Base-by-base conservation (phyloP, 2,888 invertebrate genomes). In the Eupithecia centaureata region DNA sequence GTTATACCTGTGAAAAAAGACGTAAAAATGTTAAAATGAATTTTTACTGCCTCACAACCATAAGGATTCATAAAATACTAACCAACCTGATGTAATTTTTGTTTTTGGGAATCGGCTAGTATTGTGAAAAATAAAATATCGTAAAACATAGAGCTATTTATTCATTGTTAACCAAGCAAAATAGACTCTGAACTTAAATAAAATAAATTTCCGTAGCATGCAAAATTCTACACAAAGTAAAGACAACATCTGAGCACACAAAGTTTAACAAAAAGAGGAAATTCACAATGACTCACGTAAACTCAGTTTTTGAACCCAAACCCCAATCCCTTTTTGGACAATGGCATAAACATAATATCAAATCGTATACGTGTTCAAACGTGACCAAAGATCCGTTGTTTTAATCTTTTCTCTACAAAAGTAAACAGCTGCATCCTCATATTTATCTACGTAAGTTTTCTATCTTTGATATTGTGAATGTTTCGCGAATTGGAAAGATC, bases 1-100 rank as follows among this genome's bases (percentile, higher is more conserved):
- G 72, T 80, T 79, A 70, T 73, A 76, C 69, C 15, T 65, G 60
- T 61, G 57, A 73, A 72, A 61, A 63, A 54, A 72, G 68, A 66
- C 65, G 62, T 73, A 71, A 63, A 66, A 47, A 56, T 63, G 68
- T 61, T 54, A 61, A 52, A 64, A 33, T 51, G 8, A 2, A 10
- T 30, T 28, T 54, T n/a, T 30, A 28, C n/a, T 54, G 15, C 15
- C 28, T 27, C 15, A 25, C 13, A 30, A 28, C 0, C 28, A n/a
- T 28, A 5, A 10, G 1, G 52, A 28, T 54, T 15, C 52, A 15
- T 54, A 2, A 18, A 42, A 38, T n/a, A 38, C n/a, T 42, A 42
- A 0, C 2, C 18, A 18, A 42, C 10, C 18, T 15, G 18, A 42
- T 18, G 3, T 22, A 22, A 22, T 22, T 42, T 42, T 7, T 47